Conservation (phyloP, 2,888 invertebrate species). For the Lampropteryx suffumata region DNA sequence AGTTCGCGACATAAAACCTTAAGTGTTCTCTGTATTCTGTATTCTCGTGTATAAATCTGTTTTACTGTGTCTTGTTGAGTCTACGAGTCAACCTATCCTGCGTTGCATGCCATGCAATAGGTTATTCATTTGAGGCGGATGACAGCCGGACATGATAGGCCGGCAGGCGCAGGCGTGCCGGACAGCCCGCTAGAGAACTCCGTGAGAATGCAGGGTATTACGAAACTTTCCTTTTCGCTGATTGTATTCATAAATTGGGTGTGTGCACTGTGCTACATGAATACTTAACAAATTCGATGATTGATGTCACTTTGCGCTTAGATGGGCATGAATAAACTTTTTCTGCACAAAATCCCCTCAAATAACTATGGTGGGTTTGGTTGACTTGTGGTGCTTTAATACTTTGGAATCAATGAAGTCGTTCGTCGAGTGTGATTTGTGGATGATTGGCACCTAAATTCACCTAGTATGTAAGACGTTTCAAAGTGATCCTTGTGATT, state of each 20-base stretch:
- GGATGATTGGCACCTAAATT: no score
- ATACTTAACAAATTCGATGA: background rate
- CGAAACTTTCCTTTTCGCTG: slow-evolving; percentile 33
- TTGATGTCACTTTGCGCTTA: background rate
- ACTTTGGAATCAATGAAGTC: no score
- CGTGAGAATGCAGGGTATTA: slow-evolving; percentile 29
- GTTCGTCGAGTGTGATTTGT: no score
- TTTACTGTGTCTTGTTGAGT: slow-evolving; percentile 18
- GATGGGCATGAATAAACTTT: no score
- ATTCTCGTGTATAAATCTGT: slow-evolving; percentile 10
- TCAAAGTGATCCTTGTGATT: no score
- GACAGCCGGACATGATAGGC: slow-evolving; percentile 62
- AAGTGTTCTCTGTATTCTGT: no score
- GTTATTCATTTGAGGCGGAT: slow-evolving; percentile 40
- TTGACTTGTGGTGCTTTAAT: no score
- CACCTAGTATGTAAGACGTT: no score
- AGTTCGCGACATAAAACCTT: no score
- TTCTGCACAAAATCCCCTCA: no score
- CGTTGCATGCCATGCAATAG: slow-evolving; percentile 33
- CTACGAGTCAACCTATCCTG: background rate
- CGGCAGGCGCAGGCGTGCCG: slow-evolving; percentile 64
- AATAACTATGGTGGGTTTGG: no score
- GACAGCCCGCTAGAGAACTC: slow-evolving; percentile 39
- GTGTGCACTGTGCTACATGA: slow-evolving; percentile 1
- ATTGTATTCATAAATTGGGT: slow-evolving; percentile 21